These are phyloP conservation scores for Chaetoderma sp. DNA, from an alignment of 2,888 invertebrate genomes.

Conservation along the genomic window DNA sequence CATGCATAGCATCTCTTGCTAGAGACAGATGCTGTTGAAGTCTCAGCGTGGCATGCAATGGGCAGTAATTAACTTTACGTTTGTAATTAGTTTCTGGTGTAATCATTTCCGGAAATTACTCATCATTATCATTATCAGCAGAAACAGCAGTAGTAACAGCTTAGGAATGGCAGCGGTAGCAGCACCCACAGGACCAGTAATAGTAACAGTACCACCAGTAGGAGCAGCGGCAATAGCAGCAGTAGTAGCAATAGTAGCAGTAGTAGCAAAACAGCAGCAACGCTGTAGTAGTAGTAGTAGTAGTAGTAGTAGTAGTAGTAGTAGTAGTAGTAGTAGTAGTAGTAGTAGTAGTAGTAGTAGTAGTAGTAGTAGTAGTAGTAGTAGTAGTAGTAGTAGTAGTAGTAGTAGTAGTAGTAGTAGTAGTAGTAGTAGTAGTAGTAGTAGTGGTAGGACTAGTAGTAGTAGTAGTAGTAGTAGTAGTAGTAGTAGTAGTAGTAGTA, in stretches of 20 bases:
- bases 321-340: slow-evolving; percentile 18
- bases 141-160: no score
- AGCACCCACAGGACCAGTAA: slow-evolving; percentile 20
- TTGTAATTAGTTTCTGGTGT: no score
- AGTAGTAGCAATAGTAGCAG: not conserved
- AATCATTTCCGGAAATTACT: no score
- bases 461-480: no score
- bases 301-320: slow-evolving; percentile 16
- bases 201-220: slow-evolving; percentile 30
- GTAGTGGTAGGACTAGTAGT: no score
- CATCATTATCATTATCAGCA: no score
- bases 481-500: slow-evolving; percentile 25
- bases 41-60: no score
- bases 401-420: slow-evolving; percentile 24
- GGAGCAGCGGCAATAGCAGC: slow-evolving; percentile 17
- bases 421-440: slow-evolving; percentile 20
- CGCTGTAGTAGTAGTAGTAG: slow-evolving; percentile 21
- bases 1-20: no score
- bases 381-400: slow-evolving; percentile 27
- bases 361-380: slow-evolving; percentile 22
- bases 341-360: slow-evolving; percentile 16
- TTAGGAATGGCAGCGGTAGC: slow-evolving; percentile 26
- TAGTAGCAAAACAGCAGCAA: not conserved
- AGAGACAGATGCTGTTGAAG: no score
- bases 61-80: no score